Conservation (phyloP, 2,797 vertebrate species). For the Varecia variegata region DNA sequence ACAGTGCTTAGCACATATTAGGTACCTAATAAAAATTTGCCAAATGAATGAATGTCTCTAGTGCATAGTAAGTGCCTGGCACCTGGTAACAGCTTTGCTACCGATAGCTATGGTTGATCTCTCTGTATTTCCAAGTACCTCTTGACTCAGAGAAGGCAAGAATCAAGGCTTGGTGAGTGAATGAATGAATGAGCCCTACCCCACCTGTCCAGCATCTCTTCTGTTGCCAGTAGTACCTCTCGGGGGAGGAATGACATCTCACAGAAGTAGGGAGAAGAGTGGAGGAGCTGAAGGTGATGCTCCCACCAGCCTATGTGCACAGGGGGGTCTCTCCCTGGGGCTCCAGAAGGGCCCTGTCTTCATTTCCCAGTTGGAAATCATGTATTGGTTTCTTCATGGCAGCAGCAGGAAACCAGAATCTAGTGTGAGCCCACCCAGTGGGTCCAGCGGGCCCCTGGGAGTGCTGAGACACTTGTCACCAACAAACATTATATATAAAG, state of each 20-base stretch:
- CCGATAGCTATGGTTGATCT: neutral
- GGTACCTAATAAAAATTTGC: slow-evolving; percentile 2
- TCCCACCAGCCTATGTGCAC: neutral
- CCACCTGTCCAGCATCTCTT: neutral
- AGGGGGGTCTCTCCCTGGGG: neutral
- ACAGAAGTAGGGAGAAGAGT: neutral
- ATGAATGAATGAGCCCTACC: neutral
- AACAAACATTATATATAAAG: neutral
- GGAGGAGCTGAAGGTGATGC: neutral
- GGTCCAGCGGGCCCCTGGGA: neutral
- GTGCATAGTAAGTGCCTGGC: neutral
- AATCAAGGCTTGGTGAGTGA: neutral
- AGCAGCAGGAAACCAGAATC: neutral
- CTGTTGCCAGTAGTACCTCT: neutral
- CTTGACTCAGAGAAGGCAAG: neutral
- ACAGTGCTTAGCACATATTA: neutral
- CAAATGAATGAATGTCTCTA: neutral
- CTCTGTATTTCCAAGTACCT: neutral
- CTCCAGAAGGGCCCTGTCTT: neutral
- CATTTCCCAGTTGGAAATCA: neutral
- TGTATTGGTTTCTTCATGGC: neutral
- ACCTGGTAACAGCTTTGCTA: neutral
- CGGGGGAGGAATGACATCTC: neutral
- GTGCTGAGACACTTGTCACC: neutral
- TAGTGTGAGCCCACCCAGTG: neutral